Evolutionary conservation across 2,888 invertebrate genomes (phyloP).

Genomic region (Rambutsinella grinnellia): DNA sequence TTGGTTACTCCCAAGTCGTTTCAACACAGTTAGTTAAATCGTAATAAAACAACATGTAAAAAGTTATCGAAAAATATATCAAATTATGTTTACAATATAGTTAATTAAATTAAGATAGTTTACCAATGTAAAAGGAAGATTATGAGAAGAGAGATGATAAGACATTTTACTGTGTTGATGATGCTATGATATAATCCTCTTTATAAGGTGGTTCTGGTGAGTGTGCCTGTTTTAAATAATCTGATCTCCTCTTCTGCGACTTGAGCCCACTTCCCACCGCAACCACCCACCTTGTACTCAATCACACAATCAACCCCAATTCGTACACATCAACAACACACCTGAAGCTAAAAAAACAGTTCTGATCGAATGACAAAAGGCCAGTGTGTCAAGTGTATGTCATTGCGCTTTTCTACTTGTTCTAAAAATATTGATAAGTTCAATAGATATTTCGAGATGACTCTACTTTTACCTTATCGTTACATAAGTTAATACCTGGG

Average conservation of each 20-base stretch:
- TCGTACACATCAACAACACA: neutral
- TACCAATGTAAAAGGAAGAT: neutral
- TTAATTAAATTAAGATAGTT: neutral
- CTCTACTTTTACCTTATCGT: neutral
- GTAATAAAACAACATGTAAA: neutral
- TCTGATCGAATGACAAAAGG: neutral
- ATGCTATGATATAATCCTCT: neutral
- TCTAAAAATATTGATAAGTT: neutral
- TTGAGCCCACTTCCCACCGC: slow-evolving; percentile 5
- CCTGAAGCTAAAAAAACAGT: neutral
- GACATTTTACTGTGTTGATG: slow-evolving; percentile 22
- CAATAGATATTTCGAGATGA: neutral
- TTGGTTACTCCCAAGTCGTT: slow-evolving; percentile 5
- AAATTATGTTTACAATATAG: neutral
- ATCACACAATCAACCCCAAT: neutral
- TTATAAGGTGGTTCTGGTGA: slow-evolving; percentile 12
- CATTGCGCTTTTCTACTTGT: neutral
- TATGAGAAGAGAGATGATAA: slow-evolving; percentile 29
- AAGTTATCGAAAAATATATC: slow-evolving; percentile 7
- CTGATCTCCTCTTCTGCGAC: slow-evolving; percentile 17
- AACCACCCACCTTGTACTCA: slow-evolving; percentile 1
- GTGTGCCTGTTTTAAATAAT: slow-evolving; percentile 6
- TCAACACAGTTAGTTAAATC: slow-evolving; percentile 10
- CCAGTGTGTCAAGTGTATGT: too few species aligned
- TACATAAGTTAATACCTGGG: too few species aligned